These are phyloP conservation scores for Leuciscus waleckii DNA, from an alignment of 2,797 vertebrate species.

Conservation along the genomic window DNA sequence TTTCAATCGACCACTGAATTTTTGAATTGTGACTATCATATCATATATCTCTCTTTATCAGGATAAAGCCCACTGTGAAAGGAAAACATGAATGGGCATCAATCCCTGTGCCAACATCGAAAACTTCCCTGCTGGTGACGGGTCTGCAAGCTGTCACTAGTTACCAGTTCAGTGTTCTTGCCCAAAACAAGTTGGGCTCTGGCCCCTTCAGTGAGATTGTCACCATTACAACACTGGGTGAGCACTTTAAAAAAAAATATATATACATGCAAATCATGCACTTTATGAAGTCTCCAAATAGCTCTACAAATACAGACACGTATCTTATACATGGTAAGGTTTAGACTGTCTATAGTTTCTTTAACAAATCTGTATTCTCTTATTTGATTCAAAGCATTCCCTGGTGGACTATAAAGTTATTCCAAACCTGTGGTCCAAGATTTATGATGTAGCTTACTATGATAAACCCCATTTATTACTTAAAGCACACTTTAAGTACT, in stretches of 20 bases:
- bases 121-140: slow-evolving; percentile 83
- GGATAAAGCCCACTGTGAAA: slow-evolving; percentile 84
- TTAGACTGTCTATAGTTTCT: background rate
- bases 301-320: background rate
- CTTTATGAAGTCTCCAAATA: background rate
- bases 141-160: slow-evolving; percentile 82
- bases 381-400: background rate
- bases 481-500: too few species aligned
- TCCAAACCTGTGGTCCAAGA: background rate
- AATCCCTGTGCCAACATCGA: slow-evolving; percentile 84
- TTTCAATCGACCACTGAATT: too few species aligned
- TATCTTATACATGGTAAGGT: background rate
- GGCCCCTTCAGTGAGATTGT: slow-evolving; percentile 95
- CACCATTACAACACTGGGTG: slow-evolving; percentile 82
- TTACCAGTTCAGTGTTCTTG: slow-evolving; percentile 95
- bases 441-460: background rate
- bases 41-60: slow-evolving; percentile 59
- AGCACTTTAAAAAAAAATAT: too few species aligned
- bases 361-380: background rate
- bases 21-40: too few species aligned
- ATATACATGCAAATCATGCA: background rate
- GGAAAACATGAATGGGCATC: slow-evolving; percentile 93
- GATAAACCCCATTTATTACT: background rate
- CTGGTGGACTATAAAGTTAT: background rate
- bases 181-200: slow-evolving; percentile 95